phyloP scores from a whole-genome alignment of 2,888 invertebrate species.

The Sarcophaga rosellei region DNA sequence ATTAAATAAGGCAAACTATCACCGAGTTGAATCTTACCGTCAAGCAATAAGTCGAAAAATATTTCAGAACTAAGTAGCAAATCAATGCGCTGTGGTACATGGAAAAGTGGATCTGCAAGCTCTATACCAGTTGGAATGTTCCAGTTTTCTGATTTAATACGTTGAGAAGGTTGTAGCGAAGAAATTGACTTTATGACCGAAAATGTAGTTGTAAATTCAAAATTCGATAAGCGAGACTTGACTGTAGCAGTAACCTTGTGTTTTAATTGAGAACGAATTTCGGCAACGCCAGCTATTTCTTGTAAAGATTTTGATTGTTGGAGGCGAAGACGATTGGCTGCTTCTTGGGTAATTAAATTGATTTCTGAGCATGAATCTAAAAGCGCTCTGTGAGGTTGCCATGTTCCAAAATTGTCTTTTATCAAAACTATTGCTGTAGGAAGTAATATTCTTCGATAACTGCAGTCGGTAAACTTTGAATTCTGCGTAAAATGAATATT shows the following conservation, averaged over 20 bases:
- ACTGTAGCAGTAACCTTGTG: conserved; percentile 30
- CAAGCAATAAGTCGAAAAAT: not conserved
- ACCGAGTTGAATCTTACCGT: conserved; percentile 45
- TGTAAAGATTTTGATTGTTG: not conserved
- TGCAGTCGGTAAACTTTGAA: not conserved
- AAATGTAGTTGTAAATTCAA: conserved; percentile 46
- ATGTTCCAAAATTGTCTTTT: conserved; percentile 8
- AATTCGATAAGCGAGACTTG: not conserved
- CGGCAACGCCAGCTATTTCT: conserved; percentile 45
- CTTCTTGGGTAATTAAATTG: too few relatives aligned
- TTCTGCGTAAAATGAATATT: not conserved
- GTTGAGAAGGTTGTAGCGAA: not conserved
- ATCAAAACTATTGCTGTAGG: conserved; percentile 18
- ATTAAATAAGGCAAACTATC: conserved; percentile 20
- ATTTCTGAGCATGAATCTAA: too few relatives aligned
- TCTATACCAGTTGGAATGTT: conserved; percentile 29
- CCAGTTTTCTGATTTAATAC: not conserved
- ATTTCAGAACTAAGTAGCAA: too few relatives aligned
- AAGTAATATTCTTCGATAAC: not conserved
- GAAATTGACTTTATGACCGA: conserved; percentile 50
- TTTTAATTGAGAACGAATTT: conserved; percentile 47
- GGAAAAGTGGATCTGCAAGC: conserved; percentile 43
- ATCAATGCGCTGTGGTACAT: conserved; percentile 9
- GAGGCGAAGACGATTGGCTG: not conserved
- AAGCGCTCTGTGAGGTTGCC: conserved; percentile 30